Evolutionary conservation across 2,888 invertebrate genomes (phyloP), one percentile per base, ranked within the genome.

Genomic region (Agriotes lineatus): DNA sequence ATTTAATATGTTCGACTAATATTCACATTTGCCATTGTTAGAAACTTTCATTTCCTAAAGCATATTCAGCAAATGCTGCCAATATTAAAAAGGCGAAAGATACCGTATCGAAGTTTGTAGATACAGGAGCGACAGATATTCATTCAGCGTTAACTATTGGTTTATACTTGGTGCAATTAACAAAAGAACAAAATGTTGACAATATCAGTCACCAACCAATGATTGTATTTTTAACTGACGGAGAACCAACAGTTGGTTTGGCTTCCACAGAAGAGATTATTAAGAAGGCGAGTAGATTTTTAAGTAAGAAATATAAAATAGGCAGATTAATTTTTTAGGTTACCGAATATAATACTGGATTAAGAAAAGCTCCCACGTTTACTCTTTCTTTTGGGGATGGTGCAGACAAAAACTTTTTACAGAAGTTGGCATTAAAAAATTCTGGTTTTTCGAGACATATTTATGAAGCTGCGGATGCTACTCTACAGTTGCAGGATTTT

Each of bases 361-460:
- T 25, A 5, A 80, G 60, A 12, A 76, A 74, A 67, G 62, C 78
- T 1, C 79, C 90, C 3, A 87, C 93, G 61, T 92, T 89, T 80
- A 88, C 89, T 0, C 85, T 93, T 39, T 91, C n/a, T n/a, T n/a
- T n/a, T n/a, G n/a, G n/a, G n/a, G n/a, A n/a, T n/a, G n/a, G n/a
- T n/a, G n/a, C n/a, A n/a, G n/a, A n/a, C n/a, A n/a, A n/a, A n/a
- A n/a, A n/a, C n/a, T n/a, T n/a, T n/a, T n/a, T n/a, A n/a, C 88
- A 90, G 76, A 89, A 88, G 78, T 79, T 93, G 45, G 88, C 92
- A 0, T 83, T 89, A 12, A 87, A 89, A 69, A 92, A 91, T 82
- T 85, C 85, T 88, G 0, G 87, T 92, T 90, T 91, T 81, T 88
- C 90, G 76, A 85, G 91, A 1, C 89, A 90, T 80, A 92, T 93